Evolutionary conservation across 2,113 vertebrate genomes (phyloP).

Genomic region (Scophthalmus maximus): DNA sequence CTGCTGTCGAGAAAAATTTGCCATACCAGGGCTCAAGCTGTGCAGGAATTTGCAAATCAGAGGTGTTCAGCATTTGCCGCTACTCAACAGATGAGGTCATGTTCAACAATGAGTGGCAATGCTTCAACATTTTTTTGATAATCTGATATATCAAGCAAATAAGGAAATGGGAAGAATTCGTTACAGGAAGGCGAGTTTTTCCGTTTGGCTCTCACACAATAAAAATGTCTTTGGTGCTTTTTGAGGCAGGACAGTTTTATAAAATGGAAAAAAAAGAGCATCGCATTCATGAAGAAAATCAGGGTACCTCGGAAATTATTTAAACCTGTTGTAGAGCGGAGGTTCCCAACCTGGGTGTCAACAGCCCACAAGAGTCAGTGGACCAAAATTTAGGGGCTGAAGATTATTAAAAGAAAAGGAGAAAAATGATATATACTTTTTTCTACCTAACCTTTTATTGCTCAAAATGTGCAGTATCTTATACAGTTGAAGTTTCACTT

Average conservation of each 20-base stretch:
- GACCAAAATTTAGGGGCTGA: no score
- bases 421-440: no score
- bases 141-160: background rate
- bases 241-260: background rate
- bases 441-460: no score
- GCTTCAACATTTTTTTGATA: background rate
- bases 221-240: background rate
- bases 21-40: slow-evolving; percentile 33
- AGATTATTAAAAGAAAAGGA: no score
- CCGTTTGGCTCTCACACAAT: background rate
- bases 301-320: no score
- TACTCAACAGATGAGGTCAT: slow-evolving; percentile 20
- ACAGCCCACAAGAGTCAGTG: no score
- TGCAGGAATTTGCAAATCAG: slow-evolving; percentile 8
- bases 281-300: no score
- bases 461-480: no score
- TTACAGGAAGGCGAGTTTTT: background rate
- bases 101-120: slow-evolving; percentile 12
- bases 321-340: background rate
- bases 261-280: no score
- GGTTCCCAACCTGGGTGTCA: background rate
- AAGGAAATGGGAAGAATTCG: background rate
- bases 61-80: slow-evolving; percentile 34
- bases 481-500: no score
- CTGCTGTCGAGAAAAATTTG: slow-evolving; percentile 30